Conservation (phyloP, 2,888 invertebrate species). For the Apodemia mormo region DNA sequence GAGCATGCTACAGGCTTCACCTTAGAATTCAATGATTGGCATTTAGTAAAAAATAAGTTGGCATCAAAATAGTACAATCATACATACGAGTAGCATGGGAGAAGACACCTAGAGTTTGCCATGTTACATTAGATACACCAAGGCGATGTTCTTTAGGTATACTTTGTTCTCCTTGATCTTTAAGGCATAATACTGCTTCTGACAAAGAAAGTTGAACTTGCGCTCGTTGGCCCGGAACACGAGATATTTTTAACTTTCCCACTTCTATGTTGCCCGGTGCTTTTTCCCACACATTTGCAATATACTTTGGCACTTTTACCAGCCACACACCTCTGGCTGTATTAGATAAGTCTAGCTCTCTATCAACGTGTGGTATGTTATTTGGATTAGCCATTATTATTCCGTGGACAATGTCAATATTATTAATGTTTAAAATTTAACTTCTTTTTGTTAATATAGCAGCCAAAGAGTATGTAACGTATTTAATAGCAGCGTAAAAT, state of each 20-base stretch:
- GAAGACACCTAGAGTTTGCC: slow-evolving; percentile 96
- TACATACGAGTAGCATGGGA: slow-evolving; percentile 90
- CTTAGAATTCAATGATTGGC: not conserved
- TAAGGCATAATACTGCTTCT: slow-evolving; percentile 89
- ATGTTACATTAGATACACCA: slow-evolving; percentile 94
- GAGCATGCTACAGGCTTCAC: not conserved
- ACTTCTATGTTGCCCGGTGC: slow-evolving; percentile 95
- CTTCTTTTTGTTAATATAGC: too few relatives aligned
- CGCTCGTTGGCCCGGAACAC: slow-evolving; percentile 89
- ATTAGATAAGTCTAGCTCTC: slow-evolving; percentile 93
- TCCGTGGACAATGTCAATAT: too few relatives aligned
- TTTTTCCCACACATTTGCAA: slow-evolving; percentile 97
- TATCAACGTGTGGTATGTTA: slow-evolving; percentile 83
- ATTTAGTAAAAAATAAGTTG: too few relatives aligned
- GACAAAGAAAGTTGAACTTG: slow-evolving; percentile 94
- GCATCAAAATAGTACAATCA: slow-evolving; percentile 4
- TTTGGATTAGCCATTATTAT: slow-evolving; percentile 51
- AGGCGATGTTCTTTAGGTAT: slow-evolving; percentile 96
- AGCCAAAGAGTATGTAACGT: too few relatives aligned
- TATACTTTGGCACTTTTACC: slow-evolving; percentile 97
- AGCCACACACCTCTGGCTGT: slow-evolving; percentile 97
- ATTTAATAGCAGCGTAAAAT: too few relatives aligned
- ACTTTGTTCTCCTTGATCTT: slow-evolving; percentile 88
- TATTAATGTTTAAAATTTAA: too few relatives aligned
- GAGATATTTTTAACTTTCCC: slow-evolving; percentile 93